These are phyloP conservation scores for Tolmerus cingulatus DNA, from an alignment of 2,888 invertebrate genomes.

Conservation along the genomic window DNA sequence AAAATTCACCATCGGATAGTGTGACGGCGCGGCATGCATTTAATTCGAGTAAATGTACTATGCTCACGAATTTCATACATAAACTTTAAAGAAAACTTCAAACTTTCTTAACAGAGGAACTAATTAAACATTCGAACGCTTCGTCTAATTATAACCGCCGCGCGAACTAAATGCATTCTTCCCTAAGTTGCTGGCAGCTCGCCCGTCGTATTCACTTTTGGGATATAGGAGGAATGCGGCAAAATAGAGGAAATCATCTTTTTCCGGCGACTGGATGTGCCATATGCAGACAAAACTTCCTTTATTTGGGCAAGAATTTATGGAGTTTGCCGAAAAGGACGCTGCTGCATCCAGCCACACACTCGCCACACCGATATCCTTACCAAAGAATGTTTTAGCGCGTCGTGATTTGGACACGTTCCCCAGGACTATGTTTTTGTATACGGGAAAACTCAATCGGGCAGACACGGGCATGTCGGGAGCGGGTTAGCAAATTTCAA, in stretches of 20 bases:
- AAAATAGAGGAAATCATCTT: background rate
- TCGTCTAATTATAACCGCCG: background rate
- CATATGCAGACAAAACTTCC: slow-evolving; percentile 16
- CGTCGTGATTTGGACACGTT: background rate
- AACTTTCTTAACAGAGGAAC: background rate
- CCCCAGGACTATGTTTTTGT: background rate
- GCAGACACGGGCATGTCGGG: background rate
- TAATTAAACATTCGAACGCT: background rate
- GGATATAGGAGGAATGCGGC: background rate
- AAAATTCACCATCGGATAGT: background rate
- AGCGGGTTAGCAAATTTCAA: background rate
- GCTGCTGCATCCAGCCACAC: background rate
- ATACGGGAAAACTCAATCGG: background rate
- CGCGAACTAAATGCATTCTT: background rate
- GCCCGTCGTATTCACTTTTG: background rate
- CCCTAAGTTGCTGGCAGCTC: background rate
- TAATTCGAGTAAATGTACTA: background rate
- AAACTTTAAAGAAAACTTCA: background rate
- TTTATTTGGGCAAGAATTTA: slow-evolving; percentile 9
- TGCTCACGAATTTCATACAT: background rate
- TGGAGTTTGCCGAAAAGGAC: background rate
- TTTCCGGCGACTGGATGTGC: slow-evolving; percentile 3
- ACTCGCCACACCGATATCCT: background rate
- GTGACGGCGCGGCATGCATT: background rate
- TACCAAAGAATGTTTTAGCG: background rate